phyloP scores from a whole-genome alignment of 2,113 vertebrate genomes.

The Aspidoscelis tigris region DNA sequence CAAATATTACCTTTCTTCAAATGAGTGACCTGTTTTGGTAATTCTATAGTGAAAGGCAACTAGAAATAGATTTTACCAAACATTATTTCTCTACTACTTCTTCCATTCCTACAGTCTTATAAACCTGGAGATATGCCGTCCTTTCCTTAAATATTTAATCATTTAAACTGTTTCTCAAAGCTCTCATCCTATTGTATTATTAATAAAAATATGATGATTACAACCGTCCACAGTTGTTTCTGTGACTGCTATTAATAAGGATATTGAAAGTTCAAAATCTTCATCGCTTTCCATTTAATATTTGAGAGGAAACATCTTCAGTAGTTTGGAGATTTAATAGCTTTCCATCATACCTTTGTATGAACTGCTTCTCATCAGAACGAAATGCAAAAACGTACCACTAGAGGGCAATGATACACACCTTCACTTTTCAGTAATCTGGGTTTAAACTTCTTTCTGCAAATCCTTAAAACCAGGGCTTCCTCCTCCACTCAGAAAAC shows the following conservation, averaged over 20 bases:
- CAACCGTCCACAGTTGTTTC: too few relatives aligned
- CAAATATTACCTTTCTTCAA: not conserved
- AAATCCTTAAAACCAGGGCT: not conserved
- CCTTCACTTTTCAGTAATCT: conserved; percentile 11
- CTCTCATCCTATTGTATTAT: too few relatives aligned
- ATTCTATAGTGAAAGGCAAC: conserved; percentile 7
- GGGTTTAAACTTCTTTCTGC: accelerated
- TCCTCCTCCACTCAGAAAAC: not conserved
- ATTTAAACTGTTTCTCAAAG: too few relatives aligned
- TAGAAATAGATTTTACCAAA: not conserved
- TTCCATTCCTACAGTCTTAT: too few relatives aligned
- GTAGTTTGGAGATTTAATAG: not conserved
- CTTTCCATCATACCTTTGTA: not conserved
- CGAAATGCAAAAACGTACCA: conserved; percentile 49
- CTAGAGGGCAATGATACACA: conserved; percentile 70
- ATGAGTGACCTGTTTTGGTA: conserved; percentile 9
- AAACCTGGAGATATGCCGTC: too few relatives aligned
- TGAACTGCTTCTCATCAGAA: not conserved
- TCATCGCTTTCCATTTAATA: too few relatives aligned
- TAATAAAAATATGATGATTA: too few relatives aligned
- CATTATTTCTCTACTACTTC: not conserved
- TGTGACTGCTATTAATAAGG: too few relatives aligned
- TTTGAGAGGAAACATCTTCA: too few relatives aligned
- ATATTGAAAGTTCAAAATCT: too few relatives aligned
- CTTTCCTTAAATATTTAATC: too few relatives aligned